Base-by-base conservation (phyloP, 2,113 vertebrate genomes). In the Camelus dromedarius region DNA sequence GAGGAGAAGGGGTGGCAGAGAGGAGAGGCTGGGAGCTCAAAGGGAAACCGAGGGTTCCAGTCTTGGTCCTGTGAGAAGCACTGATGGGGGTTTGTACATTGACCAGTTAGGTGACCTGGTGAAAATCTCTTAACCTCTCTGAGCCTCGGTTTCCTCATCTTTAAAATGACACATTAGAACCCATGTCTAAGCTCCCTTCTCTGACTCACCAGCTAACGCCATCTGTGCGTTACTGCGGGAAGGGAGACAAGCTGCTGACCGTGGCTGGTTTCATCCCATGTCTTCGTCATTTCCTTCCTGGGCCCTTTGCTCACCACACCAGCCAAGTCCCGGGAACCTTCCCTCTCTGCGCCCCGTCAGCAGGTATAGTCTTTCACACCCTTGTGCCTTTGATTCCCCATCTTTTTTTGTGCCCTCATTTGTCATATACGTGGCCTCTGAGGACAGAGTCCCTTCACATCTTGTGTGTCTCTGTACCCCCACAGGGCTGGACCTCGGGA, bases 351-450 rank as follows among this genome's bases (percentile, higher is more conserved):
- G 50, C 28, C 73, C 38, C 52, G 20, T 30, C 62, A 22, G 30
- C 18, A 2, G 14, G 26, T 35, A 12, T 38, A 7, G 24, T n/a
- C 60, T 24, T 35, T 38, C 35, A 26, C 18, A 26, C 38, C 1
- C 1, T 18, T 54, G 6, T 35, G 38, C 13, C 19, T 7, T 48
- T 5, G 3, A 1, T 22, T 22, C 28, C 18, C 1, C 7, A 18
- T 35, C 58, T 70, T 26, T 26, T 11, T 20, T 35, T 30, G 7
- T 48, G 79, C 19, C 46, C 56, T 83, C n/a, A 5, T n/a, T 50
- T 26, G 15, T 64, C 24, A 1, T 20, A 18, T 18, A 18, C 8
- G 3, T 0, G 13, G 46, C 73, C 8, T 16, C 0, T 16, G 8
- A 73, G 24, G 28, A 18, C 76, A 86, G 54, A 32, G 12, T 11